Evolutionary conservation across 1,140 invertebrate species (phyloP), one percentile per base, ranked within the genome.

Genomic region (Helicoverpa armigera): DNA sequence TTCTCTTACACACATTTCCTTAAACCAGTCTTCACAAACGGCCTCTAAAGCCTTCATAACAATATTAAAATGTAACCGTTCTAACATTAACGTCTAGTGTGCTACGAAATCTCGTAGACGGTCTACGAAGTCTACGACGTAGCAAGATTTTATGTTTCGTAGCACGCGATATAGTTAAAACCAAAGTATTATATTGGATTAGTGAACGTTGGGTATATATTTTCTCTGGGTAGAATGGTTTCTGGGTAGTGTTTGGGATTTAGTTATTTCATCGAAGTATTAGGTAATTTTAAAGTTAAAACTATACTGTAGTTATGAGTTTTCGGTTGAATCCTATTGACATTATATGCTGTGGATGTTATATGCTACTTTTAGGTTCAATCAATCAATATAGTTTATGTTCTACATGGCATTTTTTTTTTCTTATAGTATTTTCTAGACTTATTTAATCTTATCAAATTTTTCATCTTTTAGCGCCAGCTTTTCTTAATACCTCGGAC

Each of bases 21-120:
- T 50, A 23, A 69, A 69, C 43, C 16, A 11, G 3, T 16, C 7
- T n/a, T 18, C 43, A 61, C 23, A 50, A 50, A 50, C 18, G 3
- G 16, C 50, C 50, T 69, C 16, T 50, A 12, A 69, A 18, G 35
- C 43, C 65, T 69, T 69, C 65, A 69, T 69, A 69, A 50, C n/a
- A 67, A 16, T 50, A 69, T 69, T 69, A 69, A 69, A 69, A 69
- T 69, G 65, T 50, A 69, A 50, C 65, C 11, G 16, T 69, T 51
- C 31, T 16, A 35, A 18, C 63, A 50, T 67, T 67, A 67, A 67
- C 35, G 48, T 67, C 35, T 69, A 50, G 65, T 69, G 65, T 69
- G 65, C 65, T 69, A 69, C 65, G 65, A 69, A 69, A 69, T 69
- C 65, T 69, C 65, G 65, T 69, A 69, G 65, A 43, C n/a, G 35